Evolutionary conservation across 2,113 vertebrate species (phyloP).

Genomic region (Shinisaurus crocodilurus): DNA sequence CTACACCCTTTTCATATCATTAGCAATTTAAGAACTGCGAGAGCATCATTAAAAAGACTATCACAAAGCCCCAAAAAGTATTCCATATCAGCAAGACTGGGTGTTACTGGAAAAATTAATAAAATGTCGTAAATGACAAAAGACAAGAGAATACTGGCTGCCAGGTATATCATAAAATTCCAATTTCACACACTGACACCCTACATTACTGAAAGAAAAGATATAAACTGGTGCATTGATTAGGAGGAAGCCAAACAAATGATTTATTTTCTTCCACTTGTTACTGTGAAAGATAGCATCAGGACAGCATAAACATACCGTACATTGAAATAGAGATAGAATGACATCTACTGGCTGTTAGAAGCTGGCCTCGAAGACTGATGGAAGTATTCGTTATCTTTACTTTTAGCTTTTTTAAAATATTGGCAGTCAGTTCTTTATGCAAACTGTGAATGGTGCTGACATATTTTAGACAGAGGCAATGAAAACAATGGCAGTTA

Average conservation of each 20-base stretch:
- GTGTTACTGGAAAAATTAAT: constrained; percentile 47
- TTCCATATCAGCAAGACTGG: neutral
- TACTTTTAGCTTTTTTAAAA: constrained; percentile 19
- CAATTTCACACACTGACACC: constrained; percentile 64
- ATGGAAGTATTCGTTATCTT: constrained; percentile 24
- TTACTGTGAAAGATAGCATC: constrained; percentile 53
- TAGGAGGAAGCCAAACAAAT: constrained; percentile 65
- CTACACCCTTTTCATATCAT: neutral
- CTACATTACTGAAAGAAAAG: constrained; percentile 57
- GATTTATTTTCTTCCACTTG: constrained; percentile 13
- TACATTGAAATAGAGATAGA: constrained; percentile 69
- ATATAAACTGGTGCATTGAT: constrained; percentile 58
- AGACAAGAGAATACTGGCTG: constrained; percentile 57
- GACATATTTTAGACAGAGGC: neutral
- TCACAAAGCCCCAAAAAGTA: neutral
- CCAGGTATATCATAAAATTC: constrained; percentile 53
- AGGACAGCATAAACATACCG: constrained; percentile 32
- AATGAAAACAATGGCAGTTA: constrained; percentile 32
- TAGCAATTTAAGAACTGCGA: neutral
- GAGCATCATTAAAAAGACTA: constrained; percentile 14
- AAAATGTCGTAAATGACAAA: constrained; percentile 48
- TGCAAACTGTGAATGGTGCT: neutral
- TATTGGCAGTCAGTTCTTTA: constrained; percentile 6
- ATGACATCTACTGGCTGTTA: constrained; percentile 77
- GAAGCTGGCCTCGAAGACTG: constrained; percentile 24